phyloP scores from a whole-genome alignment of 2,888 invertebrate genomes.

The Tetranychus piercei region DNA sequence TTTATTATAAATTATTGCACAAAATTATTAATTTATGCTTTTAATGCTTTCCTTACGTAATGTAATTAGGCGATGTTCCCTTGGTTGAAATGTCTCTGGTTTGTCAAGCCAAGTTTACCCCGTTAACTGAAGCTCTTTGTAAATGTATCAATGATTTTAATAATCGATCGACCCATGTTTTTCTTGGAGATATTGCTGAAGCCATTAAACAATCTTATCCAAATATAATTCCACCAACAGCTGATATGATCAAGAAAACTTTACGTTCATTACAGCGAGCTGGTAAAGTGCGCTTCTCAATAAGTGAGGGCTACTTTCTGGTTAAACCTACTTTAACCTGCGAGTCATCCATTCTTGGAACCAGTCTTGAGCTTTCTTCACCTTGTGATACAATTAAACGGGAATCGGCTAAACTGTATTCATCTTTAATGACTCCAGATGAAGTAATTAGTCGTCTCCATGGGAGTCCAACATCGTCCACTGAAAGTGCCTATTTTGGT shows the following conservation, averaged over 20 bases:
- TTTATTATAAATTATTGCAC: not conserved
- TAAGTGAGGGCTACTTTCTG: not conserved
- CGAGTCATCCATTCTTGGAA: not conserved
- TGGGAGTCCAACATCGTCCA: not conserved
- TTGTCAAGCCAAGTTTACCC: constrained; percentile 6
- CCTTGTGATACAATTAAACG: not conserved
- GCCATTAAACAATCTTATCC: not conserved
- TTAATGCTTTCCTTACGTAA: not conserved
- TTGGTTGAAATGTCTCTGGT: constrained; percentile 2
- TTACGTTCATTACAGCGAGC: not conserved
- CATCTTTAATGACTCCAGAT: not conserved
- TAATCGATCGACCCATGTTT: not conserved
- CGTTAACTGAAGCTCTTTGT: constrained; percentile 7
- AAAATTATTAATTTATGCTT: not conserved
- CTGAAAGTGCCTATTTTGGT: constrained; percentile 1
- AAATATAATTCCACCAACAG: constrained; percentile 2
- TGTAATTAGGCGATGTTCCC: not conserved
- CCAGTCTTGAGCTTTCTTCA: not conserved
- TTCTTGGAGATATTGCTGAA: not conserved
- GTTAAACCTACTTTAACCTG: not conserved
- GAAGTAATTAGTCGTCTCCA: constrained; percentile 2
- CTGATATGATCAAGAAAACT: constrained; percentile 5
- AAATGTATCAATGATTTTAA: constrained; percentile 7
- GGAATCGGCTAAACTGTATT: not conserved
- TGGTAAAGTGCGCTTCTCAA: not conserved